phyloP scores from a whole-genome alignment of 2,888 invertebrate genomes.

The Sphaeridia pumilis region DNA sequence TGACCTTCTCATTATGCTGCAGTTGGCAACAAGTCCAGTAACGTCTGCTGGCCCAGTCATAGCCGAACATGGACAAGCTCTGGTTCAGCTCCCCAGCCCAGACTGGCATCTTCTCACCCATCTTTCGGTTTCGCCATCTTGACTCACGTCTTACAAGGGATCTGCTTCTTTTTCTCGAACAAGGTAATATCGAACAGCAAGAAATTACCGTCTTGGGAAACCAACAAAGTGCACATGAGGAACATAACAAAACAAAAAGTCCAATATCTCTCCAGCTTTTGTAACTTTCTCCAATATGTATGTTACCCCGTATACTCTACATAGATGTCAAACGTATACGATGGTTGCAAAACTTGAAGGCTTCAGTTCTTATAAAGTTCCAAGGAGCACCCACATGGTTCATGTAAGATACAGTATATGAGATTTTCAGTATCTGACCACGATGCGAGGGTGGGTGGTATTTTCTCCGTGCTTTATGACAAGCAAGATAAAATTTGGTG shows the following conservation, averaged over 20 bases:
- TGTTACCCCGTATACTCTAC: background rate
- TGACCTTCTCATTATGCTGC: no score
- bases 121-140: background rate
- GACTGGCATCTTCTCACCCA: background rate
- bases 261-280: background rate
- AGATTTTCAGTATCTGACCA: no score
- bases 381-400: no score
- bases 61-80: background rate
- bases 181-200: background rate
- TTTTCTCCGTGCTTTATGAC: no score
- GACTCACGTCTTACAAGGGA: background rate
- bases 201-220: background rate
- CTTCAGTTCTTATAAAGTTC: no score
- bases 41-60: background rate
- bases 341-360: no score
- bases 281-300: background rate
- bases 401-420: no score
- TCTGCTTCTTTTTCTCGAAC: no score
- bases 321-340: no score
- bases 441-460: no score
- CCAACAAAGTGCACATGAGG: background rate
- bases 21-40: no score
- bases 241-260: background rate
- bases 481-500: no score
- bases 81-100: background rate